These are phyloP conservation scores for Steinernema feltiae DNA, from an alignment of 1,140 invertebrate genomes.

Conservation along the genomic window DNA sequence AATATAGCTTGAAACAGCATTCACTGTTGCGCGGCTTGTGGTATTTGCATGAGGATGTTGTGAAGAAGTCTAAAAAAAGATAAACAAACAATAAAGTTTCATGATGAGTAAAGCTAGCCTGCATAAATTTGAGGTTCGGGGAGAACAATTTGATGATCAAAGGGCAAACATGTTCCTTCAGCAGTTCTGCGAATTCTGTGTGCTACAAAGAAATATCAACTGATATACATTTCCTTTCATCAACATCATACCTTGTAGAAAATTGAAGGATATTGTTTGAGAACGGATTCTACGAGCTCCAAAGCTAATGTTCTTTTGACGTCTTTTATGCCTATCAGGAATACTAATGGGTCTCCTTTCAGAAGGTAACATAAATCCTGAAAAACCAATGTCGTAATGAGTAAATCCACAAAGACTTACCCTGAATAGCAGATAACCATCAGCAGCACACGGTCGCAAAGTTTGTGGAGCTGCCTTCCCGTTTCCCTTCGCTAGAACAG, in stretches of 20 bases:
- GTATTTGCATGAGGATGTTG: conserved; percentile 2
- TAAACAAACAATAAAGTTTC: not conserved
- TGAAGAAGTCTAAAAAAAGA: not conserved
- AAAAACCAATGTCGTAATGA: conserved; percentile 41
- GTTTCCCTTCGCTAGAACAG: conserved; percentile 1
- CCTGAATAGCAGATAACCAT: conserved; percentile 91
- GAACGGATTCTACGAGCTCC: conserved; percentile 83
- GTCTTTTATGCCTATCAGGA: conserved; percentile 88
- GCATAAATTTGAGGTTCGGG: conserved; percentile 34
- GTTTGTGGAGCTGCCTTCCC: conserved; percentile 60
- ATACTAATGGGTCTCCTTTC: conserved; percentile 88
- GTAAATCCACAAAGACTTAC: conserved; percentile 62
- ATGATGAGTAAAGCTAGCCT: not conserved
- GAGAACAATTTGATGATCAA: conserved; percentile 95
- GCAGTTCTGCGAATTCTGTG: conserved; percentile 82
- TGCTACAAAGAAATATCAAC: conserved; percentile 66
- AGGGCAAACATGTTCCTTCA: conserved; percentile 93
- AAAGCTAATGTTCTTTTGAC: conserved; percentile 94
- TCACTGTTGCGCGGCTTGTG: not conserved
- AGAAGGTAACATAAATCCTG: conserved; percentile 90
- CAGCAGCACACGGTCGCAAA: conserved; percentile 78
- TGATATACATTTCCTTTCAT: conserved; percentile 12
- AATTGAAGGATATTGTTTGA: conserved; percentile 80
- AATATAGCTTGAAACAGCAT: not conserved
- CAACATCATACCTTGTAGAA: conserved; percentile 74